phyloP scores from a whole-genome alignment of 2,888 invertebrate genomes.

The Tetragonula carbonaria region DNA sequence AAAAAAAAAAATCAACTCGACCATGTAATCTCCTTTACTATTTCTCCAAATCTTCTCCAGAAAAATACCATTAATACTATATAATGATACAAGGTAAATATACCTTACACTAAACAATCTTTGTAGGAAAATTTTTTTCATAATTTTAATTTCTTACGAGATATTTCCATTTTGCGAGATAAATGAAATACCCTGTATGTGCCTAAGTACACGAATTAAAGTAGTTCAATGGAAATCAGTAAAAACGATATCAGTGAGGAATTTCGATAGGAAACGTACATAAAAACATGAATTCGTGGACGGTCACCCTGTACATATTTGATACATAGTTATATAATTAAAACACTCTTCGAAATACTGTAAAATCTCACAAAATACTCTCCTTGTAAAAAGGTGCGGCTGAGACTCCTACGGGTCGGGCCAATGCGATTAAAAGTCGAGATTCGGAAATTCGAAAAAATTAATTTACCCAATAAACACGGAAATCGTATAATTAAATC shows the following conservation, averaged over 20 bases:
- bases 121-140: no score
- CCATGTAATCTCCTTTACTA: no score
- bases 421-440: constrained; percentile 66
- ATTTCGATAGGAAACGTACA: constrained; percentile 67
- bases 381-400: constrained; percentile 77
- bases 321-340: constrained; percentile 81
- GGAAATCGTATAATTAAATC: constrained; percentile 61
- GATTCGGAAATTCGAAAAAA: constrained; percentile 64
- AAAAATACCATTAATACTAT: no score
- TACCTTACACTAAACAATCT: no score
- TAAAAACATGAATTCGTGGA: constrained; percentile 79
- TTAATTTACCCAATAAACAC: constrained; percentile 43
- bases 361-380: constrained; percentile 84
- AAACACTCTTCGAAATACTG: constrained; percentile 83
- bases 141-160: no score
- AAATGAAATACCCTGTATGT: constrained; percentile 11
- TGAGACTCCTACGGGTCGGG: constrained; percentile 71
- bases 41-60: no score
- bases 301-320: constrained; percentile 81
- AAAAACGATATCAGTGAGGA: constrained; percentile 64
- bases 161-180: no score
- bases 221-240: constrained; percentile 58
- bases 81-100: no score
- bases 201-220: constrained; percentile 67
- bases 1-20: no score